Base-by-base conservation (phyloP, 2,888 invertebrate genomes). In the Phragmatobia fuliginosa region DNA sequence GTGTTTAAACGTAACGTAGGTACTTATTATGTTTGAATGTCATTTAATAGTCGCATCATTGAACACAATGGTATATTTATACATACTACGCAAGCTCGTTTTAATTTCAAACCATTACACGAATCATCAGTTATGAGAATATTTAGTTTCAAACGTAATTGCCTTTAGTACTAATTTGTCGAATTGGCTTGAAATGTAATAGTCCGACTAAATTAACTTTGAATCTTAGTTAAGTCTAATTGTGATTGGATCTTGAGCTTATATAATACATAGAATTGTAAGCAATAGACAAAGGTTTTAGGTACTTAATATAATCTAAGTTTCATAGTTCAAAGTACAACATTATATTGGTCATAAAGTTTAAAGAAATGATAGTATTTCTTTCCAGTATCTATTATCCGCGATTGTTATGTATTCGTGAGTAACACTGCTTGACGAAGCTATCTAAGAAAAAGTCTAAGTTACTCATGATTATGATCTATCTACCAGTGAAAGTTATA, bases 181-280 rank as follows among this genome's bases (percentile, higher is more conserved):
- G n/a, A 60, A 33, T 21, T 56, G 28, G 16, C 56, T 33, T 11
- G 32, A 60, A 31, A 31, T 60, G 33, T 60, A 31, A 31, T 31
- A n/a, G 32, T 64, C 64, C 21, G 8, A 64, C 33, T 45, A 64
- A 38, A 65, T 65, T 65, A 65, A 65, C 25, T 65, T 41, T 21
- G 38, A 52, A 58, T 58, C 58, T 56, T 36, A 38, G 56, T 65
- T 56, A 56, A 36, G 28, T 38, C 65, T 65, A 65, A 65, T 65
- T 56, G 65, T 68, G 68, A 72, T 72, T 72, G 62, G 62, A 49
- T 49, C 16, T 58, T 58, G 38, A 33, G 14, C 36, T 38, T 21
- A 10, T 21, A n/a, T 31, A 38, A 49, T 65, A 36, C 56, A 16
- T 49, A 33, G 49, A 64, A 52, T 7, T 11, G 14, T n/a, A 45